A percentile compares a stretch with the other conserved stretches of the same genome.
Evolutionary conservation across 2,113 vertebrate species (phyloP).

Genomic region (Platysternon megacephalum): DNA sequence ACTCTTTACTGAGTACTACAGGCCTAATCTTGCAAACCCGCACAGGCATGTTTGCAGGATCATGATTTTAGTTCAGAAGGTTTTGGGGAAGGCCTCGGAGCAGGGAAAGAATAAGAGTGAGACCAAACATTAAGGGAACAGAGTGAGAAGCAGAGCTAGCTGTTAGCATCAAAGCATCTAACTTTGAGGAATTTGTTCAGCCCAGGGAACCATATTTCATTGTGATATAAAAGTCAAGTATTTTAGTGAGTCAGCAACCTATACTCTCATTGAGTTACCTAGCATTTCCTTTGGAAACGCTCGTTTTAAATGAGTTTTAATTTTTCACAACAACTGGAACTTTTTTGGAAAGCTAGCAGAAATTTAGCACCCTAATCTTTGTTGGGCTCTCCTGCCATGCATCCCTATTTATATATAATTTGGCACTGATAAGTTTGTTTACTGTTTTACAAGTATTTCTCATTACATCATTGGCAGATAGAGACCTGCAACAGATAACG

Average conservation of each 20-base stretch:
- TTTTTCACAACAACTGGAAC: constrained; percentile 44
- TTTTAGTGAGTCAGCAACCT: constrained; percentile 40
- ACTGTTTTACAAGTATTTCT: constrained; percentile 11
- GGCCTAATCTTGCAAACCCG: rapidly evolving
- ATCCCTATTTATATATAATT: constrained; percentile 1
- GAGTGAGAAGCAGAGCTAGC: background rate
- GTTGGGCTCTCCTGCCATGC: constrained; percentile 12
- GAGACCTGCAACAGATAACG: background rate
- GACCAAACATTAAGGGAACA: background rate
- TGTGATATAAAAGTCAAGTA: constrained; percentile 27
- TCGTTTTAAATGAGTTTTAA: constrained; percentile 44
- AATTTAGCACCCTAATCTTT: constrained; percentile 57
- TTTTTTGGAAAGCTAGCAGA: constrained; percentile 69
- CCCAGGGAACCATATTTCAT: background rate
- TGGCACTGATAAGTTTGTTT: background rate
- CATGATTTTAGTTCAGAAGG: background rate
- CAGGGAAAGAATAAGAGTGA: background rate
- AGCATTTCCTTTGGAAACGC: constrained; percentile 73
- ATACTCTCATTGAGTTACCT: background rate
- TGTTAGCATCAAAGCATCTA: background rate
- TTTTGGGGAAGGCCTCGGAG: background rate
- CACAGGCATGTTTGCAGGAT: background rate
- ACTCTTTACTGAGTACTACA: background rate
- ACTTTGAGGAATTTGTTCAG: background rate
- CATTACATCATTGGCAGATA: constrained; percentile 30